These are phyloP conservation scores for Acromyrmex charruanus DNA, from an alignment of 1,140 invertebrate species.

Conservation along the genomic window DNA sequence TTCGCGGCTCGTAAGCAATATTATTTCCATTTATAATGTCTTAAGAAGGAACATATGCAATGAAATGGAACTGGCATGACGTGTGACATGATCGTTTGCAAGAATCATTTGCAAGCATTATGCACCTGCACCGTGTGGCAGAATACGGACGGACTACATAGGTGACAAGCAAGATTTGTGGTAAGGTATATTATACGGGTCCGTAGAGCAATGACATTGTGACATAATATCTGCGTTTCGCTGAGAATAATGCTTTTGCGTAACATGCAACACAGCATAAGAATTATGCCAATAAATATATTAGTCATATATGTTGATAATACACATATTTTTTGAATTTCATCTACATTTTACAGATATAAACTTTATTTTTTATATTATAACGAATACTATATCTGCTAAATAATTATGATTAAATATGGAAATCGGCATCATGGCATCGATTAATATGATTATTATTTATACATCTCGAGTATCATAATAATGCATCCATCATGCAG, in stretches of 20 bases:
- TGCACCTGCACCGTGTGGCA: constrained; percentile 23
- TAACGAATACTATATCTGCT: neutral
- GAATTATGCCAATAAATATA: constrained; percentile 34
- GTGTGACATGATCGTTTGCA: constrained; percentile 61
- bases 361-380: neutral
- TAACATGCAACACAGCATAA: constrained; percentile 6
- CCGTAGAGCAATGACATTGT: constrained; percentile 50
- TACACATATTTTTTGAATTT: neutral
- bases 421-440: neutral
- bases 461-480: neutral
- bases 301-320: neutral
- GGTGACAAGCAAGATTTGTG: constrained; percentile 61
- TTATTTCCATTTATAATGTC: constrained; percentile 47
- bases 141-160: constrained; percentile 52
- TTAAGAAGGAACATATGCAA: constrained; percentile 52
- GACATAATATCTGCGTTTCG: constrained; percentile 57
- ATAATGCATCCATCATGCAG: neutral
- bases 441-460: constrained; percentile 4
- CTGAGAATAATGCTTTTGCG: constrained; percentile 50
- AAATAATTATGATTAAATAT: constrained; percentile 26
- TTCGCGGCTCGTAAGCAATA: constrained; percentile 26
- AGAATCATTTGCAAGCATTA: constrained; percentile 65
- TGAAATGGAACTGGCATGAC: constrained; percentile 46
- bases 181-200: constrained; percentile 54
- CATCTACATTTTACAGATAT: neutral